Evolutionary conservation across 2,888 invertebrate species (phyloP).

Genomic region (Rhingia rostrata): DNA sequence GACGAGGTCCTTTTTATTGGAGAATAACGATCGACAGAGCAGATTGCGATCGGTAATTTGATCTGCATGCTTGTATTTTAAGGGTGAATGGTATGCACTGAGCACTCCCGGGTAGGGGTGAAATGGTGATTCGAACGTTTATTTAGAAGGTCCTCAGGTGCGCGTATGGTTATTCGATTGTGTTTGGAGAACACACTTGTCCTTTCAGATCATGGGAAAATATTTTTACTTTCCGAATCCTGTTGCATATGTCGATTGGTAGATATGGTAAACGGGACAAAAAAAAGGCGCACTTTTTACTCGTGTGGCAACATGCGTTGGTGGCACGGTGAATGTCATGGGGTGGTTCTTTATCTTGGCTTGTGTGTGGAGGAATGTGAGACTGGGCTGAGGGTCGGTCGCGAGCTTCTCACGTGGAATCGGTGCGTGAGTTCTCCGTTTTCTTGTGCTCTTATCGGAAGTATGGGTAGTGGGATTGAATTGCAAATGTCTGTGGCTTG

Average conservation of each 20-base stretch:
- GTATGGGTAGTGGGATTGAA: conserved; percentile 46
- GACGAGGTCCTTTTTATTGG: conserved; percentile 44
- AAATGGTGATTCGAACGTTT: conserved; percentile 52
- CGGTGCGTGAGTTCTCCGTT: conserved; percentile 37
- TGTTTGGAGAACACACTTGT: conserved; percentile 61
- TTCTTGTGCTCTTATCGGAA: conserved; percentile 8
- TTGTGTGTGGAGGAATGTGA: conserved; percentile 64
- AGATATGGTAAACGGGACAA: conserved; percentile 11
- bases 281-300: conserved; percentile 64
- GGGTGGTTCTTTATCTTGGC: conserved; percentile 50
- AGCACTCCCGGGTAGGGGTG: conserved; percentile 43
- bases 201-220: conserved; percentile 65
- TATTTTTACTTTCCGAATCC: conserved; percentile 20
- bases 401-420: conserved; percentile 71
- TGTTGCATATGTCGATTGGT: conserved; percentile 27
- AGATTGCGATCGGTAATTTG: conserved; percentile 68
- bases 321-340: conserved; percentile 37
- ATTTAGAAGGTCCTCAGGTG: conserved; percentile 55
- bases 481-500: conserved; percentile 27
- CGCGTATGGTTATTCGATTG: conserved; percentile 39
- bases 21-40: conserved; percentile 47
- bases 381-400: conserved; percentile 57
- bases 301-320: conserved; percentile 52
- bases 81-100: conserved; percentile 39
- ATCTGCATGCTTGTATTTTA: conserved; percentile 63